phyloP scores from a whole-genome alignment of 2,113 vertebrate genomes.

The crab-eating macaque (Macaca fascicularis) region DNA sequence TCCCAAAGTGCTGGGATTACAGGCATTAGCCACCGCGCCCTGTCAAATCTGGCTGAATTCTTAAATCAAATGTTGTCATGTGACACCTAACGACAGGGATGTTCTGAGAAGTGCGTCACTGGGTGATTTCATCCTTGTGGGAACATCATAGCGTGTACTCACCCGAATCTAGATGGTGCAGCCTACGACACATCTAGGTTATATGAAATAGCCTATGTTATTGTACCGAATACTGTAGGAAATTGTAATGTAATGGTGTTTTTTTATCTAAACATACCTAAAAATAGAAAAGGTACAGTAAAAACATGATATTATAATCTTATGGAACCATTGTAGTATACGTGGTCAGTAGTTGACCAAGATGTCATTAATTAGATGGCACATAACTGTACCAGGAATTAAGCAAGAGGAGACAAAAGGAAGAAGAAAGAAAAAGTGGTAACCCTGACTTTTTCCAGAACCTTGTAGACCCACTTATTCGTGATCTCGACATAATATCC shows the following conservation, averaged over 20 bases:
- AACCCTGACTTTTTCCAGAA: slow-evolving; percentile 42
- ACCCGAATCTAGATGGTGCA: neutral
- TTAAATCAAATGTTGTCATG: slow-evolving; percentile 26
- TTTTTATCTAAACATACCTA: neutral
- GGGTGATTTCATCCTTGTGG: neutral
- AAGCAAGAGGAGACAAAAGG: slow-evolving; percentile 33
- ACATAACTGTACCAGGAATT: slow-evolving; percentile 18
- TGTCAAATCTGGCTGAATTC: slow-evolving; percentile 48
- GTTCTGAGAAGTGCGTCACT: neutral
- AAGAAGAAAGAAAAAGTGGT: slow-evolving; percentile 52
- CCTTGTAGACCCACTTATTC: slow-evolving; percentile 73
- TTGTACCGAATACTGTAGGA: neutral
- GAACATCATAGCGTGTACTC: neutral
- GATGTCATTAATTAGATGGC: neutral
- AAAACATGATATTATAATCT: neutral
- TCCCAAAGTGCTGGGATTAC: no score
- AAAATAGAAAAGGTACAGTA: neutral
- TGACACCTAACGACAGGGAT: neutral
- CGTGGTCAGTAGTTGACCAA: neutral
- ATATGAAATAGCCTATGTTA: neutral
- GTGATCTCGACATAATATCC: slow-evolving; percentile 71
- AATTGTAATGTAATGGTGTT: neutral
- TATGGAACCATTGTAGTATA: neutral
- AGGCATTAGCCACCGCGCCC: no score
- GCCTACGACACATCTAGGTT: neutral